Percentiles rank a stretch among this genome's conserved stretches.
Conservation (phyloP, 2,888 invertebrate species). For the Gymnosoma rotundatum region DNA sequence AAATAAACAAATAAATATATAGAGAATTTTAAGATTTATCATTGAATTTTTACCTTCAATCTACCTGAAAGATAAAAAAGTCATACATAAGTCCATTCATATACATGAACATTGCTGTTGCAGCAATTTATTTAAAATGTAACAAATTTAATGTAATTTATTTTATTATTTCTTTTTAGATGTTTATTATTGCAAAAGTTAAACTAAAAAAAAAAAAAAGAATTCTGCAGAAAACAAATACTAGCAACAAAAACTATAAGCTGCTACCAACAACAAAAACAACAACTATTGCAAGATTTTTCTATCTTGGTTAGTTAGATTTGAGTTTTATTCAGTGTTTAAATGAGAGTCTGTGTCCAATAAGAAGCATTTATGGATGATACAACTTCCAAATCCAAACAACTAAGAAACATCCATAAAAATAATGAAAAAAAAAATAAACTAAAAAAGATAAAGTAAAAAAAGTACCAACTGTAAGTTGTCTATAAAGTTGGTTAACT, state of each 20-base stretch:
- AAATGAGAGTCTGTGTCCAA: slow-evolving; percentile 27
- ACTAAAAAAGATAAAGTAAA: slow-evolving; percentile 1
- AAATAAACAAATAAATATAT: slow-evolving; percentile 16
- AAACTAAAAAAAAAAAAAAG: slow-evolving; percentile 43
- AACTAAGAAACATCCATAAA: slow-evolving; percentile 66
- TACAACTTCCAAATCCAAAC: slow-evolving; percentile 67
- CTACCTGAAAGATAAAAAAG: neutral
- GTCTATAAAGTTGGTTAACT: slow-evolving; percentile 26
- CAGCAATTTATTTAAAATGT: slow-evolving; percentile 61
- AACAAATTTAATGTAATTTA: slow-evolving; percentile 61
- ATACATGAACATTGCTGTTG: slow-evolving; percentile 33
- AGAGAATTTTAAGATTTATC: slow-evolving; percentile 2
- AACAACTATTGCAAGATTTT: slow-evolving; percentile 47
- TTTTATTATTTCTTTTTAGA: slow-evolving; percentile 22
- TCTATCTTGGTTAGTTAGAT: slow-evolving; percentile 57
- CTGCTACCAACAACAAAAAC: no score
- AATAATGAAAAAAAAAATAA: slow-evolving; percentile 47
- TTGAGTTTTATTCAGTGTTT: slow-evolving; percentile 26
- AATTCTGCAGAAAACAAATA: slow-evolving; percentile 22
- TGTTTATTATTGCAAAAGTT: slow-evolving; percentile 45
- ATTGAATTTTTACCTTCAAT: slow-evolving; percentile 29
- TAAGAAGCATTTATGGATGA: slow-evolving; percentile 66
- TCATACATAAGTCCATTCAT: slow-evolving; percentile 19
- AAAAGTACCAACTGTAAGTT: slow-evolving; percentile 30
- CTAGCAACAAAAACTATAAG: slow-evolving; percentile 1